Base-by-base conservation (phyloP, 2,888 invertebrate genomes). In the Drosophila kuntzei region DNA sequence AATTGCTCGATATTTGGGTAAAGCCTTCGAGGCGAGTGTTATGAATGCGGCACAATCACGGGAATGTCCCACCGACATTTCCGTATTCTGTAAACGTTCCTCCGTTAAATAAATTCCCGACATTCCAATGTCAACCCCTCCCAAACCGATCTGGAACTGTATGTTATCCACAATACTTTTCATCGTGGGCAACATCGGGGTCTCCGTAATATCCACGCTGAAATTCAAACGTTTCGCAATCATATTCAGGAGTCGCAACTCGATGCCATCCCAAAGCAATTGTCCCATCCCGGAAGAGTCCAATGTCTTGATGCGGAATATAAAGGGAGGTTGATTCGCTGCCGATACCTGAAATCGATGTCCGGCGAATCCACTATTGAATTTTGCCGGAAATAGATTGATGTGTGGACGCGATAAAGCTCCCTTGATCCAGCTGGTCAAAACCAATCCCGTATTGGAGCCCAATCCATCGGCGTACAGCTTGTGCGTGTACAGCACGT, bases 1-100 rank as follows among this genome's bases (percentile, higher is more conserved):
- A 58, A 97, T 96, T 1, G 96, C 96, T 27, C 96, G 95, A 90
- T 96, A 96, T 83, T 95, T 95, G 27, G 96, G 96, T 60, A 97
- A 92, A 4, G 97, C 96, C 47, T 95, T 96, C 2, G 96, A 96
- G 66, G 96, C 94, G 5, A 96, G 91, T 0, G 96, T 95, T 49
- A 96, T 94, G 88, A 96, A 97, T 1, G 95, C 93, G 5, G 96
- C 96, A 90, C 96, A 97, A 87, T 97, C 97, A 66, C 94, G 94
- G 2, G 95, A 94, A 91, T 96, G 95, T 0, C 95, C 93, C 49
- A 93, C 92, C 0, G 95, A 94, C 90, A 95, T 93, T 70, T 95
- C 95, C 74, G 95, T 93, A 8, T 92, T 89, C 2, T 88, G 83
- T 8, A 91, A 71, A 62, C 94, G 92, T 11, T 92, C 91, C 32